These are phyloP conservation scores for Amiota communis DNA, from an alignment of 2,888 invertebrate genomes.

Conservation along the genomic window DNA sequence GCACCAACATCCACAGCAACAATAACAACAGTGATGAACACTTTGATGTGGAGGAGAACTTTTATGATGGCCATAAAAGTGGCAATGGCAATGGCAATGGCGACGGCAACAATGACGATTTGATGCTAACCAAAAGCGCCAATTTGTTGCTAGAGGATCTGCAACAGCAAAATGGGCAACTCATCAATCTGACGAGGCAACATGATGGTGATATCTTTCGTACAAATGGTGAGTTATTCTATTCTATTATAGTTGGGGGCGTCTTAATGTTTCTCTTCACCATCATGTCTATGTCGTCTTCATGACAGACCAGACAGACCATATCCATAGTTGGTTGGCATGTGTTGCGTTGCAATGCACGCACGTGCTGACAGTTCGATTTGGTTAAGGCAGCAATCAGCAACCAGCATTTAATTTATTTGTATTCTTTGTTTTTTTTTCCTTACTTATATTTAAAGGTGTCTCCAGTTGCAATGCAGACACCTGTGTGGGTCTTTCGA, in stretches of 20 bases:
- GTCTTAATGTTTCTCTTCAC: conserved; percentile 2
- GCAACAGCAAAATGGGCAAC: conserved; percentile 62
- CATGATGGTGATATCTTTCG: conserved; percentile 73
- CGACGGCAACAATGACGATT: conserved; percentile 43
- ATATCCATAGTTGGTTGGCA: conserved; percentile 24
- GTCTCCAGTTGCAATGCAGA: conserved; percentile 70
- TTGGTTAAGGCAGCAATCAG: not conserved
- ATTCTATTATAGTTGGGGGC: conserved; percentile 13
- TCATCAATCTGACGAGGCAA: conserved; percentile 73
- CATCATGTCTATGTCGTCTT: conserved; percentile 12
- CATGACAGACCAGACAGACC: conserved; percentile 31
- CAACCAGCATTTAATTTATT: conserved; percentile 28
- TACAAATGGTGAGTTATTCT: conserved; percentile 68
- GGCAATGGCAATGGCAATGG: not conserved
- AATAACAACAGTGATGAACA: conserved; percentile 28
- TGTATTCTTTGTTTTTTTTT: conserved; percentile 45
- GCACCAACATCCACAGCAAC: conserved; percentile 32
- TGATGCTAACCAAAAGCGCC: conserved; percentile 53
- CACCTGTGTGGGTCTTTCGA: conserved; percentile 73
- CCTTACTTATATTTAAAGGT: conserved; percentile 50
- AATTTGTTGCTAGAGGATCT: conserved; percentile 68
- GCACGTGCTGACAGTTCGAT: conserved; percentile 16
- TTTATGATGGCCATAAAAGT: not conserved
- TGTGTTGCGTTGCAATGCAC: conserved; percentile 24
- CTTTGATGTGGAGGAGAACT: conserved; percentile 5